Conservation (phyloP, 1,140 invertebrate genomes). For the Caenorhabditis briggsae region DNA sequence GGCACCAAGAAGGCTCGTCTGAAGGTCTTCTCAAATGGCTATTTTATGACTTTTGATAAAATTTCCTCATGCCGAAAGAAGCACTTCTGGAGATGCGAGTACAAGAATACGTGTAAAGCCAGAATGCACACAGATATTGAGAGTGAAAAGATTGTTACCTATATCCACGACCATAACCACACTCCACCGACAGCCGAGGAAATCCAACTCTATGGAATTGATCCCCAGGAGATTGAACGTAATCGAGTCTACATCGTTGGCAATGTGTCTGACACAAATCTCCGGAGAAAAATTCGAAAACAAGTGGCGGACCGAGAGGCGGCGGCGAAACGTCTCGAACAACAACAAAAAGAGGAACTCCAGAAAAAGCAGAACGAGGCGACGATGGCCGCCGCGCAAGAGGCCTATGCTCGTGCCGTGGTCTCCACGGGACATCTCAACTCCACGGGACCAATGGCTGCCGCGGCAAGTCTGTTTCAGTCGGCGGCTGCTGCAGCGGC, state of each 20-base stretch:
- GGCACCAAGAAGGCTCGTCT: not conserved
- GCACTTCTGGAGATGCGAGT: constrained; percentile 43
- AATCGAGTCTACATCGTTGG: constrained; percentile 31
- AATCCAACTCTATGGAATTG: constrained; percentile 1
- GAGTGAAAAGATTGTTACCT: constrained; percentile 5
- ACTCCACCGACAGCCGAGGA: not conserved
- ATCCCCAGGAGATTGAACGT: not conserved
- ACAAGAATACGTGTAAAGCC: constrained; percentile 45
- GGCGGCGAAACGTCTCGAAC: not conserved
- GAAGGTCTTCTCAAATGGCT: not conserved
- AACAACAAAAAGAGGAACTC: not conserved
- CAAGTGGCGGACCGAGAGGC: constrained; percentile 1
- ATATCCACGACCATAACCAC: constrained; percentile 26
- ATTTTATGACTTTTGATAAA: constrained; percentile 38
- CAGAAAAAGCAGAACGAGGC: not conserved
- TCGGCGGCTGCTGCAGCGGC: not conserved
- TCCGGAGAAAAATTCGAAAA: constrained; percentile 8
- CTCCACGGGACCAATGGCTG: not conserved
- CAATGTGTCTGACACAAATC: not conserved
- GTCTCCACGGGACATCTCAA: not conserved
- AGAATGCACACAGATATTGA: constrained; percentile 12
- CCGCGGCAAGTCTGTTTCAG: not conserved
- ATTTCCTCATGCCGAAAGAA: not conserved
- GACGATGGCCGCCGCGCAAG: not conserved
- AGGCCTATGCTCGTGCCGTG: not conserved